Percentiles rank a stretch among this genome's conserved stretches.
These are phyloP conservation scores for Antheraea mylitta DNA, from an alignment of 1,140 invertebrate genomes.

Conservation along the genomic window DNA sequence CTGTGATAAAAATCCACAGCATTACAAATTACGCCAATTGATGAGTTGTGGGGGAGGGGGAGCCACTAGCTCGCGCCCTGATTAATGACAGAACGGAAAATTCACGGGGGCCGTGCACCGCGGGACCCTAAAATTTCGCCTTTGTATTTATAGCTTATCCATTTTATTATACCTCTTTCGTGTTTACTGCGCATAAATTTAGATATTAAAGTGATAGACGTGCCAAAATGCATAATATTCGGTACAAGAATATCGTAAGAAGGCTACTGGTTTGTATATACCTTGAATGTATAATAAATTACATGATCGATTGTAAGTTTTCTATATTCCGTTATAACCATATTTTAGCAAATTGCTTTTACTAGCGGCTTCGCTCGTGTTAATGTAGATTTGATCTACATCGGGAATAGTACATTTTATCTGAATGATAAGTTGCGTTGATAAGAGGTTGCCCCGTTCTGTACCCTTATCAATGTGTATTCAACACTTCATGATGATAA, in stretches of 20 bases:
- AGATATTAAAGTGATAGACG: neutral
- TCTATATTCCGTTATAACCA: no score
- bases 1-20: neutral
- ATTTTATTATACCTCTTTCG: constrained; percentile 38
- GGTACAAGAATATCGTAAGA: neutral
- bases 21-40: constrained; percentile 3
- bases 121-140: constrained; percentile 45
- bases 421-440: no score
- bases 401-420: no score
- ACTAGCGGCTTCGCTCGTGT: no score
- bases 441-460: no score
- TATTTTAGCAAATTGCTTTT: no score
- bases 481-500: no score
- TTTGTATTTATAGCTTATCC: constrained; percentile 62
- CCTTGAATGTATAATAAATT: no score
- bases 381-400: no score
- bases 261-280: no score
- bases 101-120: constrained; percentile 23
- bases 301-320: no score
- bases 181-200: constrained; percentile 2
- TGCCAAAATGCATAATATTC: neutral
- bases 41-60: constrained; percentile 4
- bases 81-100: constrained; percentile 50
- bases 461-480: no score
- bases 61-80: constrained; percentile 26